Evolutionary conservation across 2,888 invertebrate genomes (phyloP).

Genomic region (Pyralis farinalis): DNA sequence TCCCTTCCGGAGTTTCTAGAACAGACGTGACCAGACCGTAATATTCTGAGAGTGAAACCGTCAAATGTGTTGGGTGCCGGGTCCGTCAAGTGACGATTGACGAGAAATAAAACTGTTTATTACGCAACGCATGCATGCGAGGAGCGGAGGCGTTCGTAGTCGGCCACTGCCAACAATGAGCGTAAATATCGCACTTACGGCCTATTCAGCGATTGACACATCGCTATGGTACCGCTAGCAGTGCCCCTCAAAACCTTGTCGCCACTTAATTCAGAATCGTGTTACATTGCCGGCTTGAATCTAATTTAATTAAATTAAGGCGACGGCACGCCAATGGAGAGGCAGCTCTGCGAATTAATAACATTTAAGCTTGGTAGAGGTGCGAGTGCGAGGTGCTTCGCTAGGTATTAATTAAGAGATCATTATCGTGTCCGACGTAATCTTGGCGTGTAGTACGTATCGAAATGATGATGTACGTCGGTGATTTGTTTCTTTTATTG

Average conservation of each 20-base stretch:
- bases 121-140: conserved; percentile 21
- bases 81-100: conserved; percentile 31
- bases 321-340: conserved; percentile 19
- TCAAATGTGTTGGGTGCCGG: not conserved
- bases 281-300: conserved; percentile 22
- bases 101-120: conserved; percentile 33
- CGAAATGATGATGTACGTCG: conserved; percentile 8
- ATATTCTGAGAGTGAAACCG: not conserved
- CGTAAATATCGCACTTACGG: conserved; percentile 43
- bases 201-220: conserved; percentile 24
- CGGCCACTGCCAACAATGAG: conserved; percentile 30
- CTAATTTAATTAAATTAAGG: conserved; percentile 20
- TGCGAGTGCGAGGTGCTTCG: conserved; percentile 15
- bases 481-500: conserved; percentile 7
- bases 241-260: not conserved
- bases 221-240: conserved; percentile 11
- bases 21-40: conserved; percentile 10
- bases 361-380: conserved; percentile 21
- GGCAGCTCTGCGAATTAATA: conserved; percentile 22
- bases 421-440: conserved; percentile 20
- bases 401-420: conserved; percentile 29
- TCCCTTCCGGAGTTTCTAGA: conserved; percentile 8
- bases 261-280: conserved; percentile 10
- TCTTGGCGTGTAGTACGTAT: conserved; percentile 3
- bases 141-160: conserved; percentile 15